A percentile compares a stretch with the other conserved stretches of the same genome.
Evolutionary conservation across 2,113 vertebrate species (phyloP).

Genomic region (Gavialis gangeticus): DNA sequence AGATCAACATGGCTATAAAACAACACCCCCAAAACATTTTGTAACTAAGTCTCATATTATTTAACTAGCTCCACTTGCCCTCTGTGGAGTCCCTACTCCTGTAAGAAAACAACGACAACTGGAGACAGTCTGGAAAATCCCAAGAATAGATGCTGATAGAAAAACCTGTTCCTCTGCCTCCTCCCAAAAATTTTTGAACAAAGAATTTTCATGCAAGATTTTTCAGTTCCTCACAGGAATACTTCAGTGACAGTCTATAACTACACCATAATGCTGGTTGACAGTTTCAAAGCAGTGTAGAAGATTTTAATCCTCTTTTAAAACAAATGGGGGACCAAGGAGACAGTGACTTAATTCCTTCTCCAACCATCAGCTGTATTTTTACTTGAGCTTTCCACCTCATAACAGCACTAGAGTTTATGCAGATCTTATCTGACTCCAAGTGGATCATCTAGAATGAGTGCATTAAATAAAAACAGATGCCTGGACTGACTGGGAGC

Average conservation of each 20-base stretch:
- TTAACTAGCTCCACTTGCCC: background rate
- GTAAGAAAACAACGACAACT: background rate
- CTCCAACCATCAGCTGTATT: conserved; percentile 13
- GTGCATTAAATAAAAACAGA: conserved; percentile 53
- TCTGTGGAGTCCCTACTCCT: background rate
- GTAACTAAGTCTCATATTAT: background rate
- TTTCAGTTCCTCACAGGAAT: background rate
- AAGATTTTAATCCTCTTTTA: background rate
- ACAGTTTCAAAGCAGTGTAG: background rate
- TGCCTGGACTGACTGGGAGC: background rate
- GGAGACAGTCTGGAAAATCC: background rate
- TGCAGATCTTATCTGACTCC: conserved; percentile 16
- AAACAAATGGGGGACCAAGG: background rate
- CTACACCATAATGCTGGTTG: background rate
- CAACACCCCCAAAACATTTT: no score
- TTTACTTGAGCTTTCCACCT: conserved; percentile 10
- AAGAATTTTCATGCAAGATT: background rate
- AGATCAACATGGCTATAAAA: no score
- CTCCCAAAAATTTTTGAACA: background rate
- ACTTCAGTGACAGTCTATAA: background rate
- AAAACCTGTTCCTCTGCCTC: background rate
- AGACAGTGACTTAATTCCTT: background rate
- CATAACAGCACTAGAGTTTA: background rate
- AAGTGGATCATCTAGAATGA: background rate
- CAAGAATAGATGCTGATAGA: background rate